Percentiles rank a stretch among this genome's conserved stretches.
These are phyloP conservation scores for Plusia festucae DNA, from an alignment of 2,888 invertebrate genomes.

Conservation along the genomic window DNA sequence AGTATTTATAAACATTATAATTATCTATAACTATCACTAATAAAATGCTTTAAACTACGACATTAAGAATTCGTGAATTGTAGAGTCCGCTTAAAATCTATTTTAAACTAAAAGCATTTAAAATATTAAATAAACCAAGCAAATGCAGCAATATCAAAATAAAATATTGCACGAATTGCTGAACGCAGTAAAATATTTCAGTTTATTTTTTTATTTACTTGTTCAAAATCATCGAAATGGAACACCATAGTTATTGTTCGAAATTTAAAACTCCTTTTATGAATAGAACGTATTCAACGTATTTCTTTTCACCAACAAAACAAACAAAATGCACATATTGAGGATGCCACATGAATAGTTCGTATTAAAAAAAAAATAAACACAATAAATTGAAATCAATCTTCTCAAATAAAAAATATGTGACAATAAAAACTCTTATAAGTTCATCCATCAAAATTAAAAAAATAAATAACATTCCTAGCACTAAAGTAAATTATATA, in stretches of 20 bases:
- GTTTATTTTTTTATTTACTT: background rate
- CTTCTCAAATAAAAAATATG: background rate
- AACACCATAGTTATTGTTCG: background rate
- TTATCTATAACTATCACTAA: too few species aligned
- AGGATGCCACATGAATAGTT: too few species aligned
- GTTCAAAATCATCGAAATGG: background rate
- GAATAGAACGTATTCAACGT: background rate
- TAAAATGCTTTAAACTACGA: too few species aligned
- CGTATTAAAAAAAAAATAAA: too few species aligned
- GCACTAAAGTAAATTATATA: too few species aligned
- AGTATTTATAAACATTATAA: too few species aligned
- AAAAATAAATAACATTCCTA: too few species aligned
- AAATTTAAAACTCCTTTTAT: background rate
- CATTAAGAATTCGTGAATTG: too few species aligned
- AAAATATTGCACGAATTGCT: background rate
- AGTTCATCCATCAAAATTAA: too few species aligned
- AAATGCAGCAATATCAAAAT: background rate
- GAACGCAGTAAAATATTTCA: background rate
- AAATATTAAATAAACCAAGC: slow-evolving; percentile 29
- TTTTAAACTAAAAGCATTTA: slow-evolving; percentile 12
- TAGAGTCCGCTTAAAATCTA: slow-evolving; percentile 27
- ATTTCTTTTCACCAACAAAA: background rate
- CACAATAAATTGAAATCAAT: background rate
- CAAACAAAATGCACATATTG: too few species aligned
- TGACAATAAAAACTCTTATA: too few species aligned